Conservation (phyloP, 2,797 vertebrate species). For the Luscinia luscinia region DNA sequence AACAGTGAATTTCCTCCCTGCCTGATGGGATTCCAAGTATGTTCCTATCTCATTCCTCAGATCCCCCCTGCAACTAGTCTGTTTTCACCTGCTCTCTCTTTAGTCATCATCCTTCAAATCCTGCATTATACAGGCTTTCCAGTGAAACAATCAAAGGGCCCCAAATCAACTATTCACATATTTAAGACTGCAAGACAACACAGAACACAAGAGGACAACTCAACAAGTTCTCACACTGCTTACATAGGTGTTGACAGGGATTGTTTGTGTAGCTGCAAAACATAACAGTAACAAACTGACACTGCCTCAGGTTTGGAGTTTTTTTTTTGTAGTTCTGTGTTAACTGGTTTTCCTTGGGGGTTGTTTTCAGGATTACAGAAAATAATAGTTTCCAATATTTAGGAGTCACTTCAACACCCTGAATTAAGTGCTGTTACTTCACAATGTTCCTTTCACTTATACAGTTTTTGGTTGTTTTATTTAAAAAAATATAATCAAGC, state of each 20-base stretch:
- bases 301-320: not conserved
- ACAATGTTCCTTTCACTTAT: not conserved
- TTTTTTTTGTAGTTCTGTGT: not conserved
- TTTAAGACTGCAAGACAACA: not conserved
- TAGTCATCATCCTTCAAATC: not conserved
- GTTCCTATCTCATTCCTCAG: not conserved
- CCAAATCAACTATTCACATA: not conserved
- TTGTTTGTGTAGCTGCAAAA: not conserved
- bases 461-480: not conserved
- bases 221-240: not conserved
- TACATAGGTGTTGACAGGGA: not conserved
- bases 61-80: not conserved
- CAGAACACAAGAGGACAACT: not conserved
- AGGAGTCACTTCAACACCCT: not conserved
- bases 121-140: not conserved
- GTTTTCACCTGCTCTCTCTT: not conserved
- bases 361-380: not conserved
- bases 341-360: not conserved
- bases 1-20: not conserved
- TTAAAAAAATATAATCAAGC: not conserved
- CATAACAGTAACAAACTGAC: not conserved
- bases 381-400: not conserved
- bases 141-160: not conserved
- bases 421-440: not conserved
- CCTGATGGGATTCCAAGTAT: not conserved